Percentiles rank a stretch among this genome's conserved stretches.
Evolutionary conservation across 2,888 invertebrate genomes (phyloP).

Genomic region (Margaritifera margaritifera): DNA sequence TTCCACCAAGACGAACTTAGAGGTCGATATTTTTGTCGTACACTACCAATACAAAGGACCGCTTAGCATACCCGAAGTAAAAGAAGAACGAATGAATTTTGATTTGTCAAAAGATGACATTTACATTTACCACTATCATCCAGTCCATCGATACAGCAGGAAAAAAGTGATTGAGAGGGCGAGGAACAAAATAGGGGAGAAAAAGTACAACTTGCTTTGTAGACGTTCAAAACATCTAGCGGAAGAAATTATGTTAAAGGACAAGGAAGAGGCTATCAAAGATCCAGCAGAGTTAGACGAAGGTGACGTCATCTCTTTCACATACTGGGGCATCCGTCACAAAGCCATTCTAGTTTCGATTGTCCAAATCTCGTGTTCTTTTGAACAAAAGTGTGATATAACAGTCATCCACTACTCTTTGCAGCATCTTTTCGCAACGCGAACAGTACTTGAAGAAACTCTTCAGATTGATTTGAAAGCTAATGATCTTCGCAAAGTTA

Average conservation of each 20-base stretch:
- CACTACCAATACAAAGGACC: conserved; percentile 5
- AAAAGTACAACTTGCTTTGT: conserved; percentile 6
- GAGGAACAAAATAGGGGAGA: conserved; percentile 12
- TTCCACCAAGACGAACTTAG: not conserved
- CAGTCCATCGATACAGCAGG: conserved; percentile 7
- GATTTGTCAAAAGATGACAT: conserved; percentile 19
- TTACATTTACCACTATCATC: conserved; percentile 19
- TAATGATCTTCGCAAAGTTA: conserved; percentile 7
- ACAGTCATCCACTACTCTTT: conserved; percentile 20
- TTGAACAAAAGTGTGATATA: not conserved
- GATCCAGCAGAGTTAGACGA: conserved; percentile 5
- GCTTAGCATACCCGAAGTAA: conserved; percentile 3
- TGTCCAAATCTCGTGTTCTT: not conserved
- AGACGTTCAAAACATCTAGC: conserved; percentile 15
- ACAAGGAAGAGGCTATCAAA: conserved; percentile 4
- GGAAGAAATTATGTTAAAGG: conserved; percentile 11
- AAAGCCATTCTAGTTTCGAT: conserved; percentile 18
- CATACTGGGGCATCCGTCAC: conserved; percentile 19
- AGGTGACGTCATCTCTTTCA: conserved; percentile 16
- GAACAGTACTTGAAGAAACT: conserved; percentile 14
- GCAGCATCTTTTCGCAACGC: conserved; percentile 3
- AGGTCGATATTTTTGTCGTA: conserved; percentile 8
- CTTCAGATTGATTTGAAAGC: conserved; percentile 7
- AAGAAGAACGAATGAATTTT: conserved; percentile 16
- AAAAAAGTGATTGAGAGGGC: conserved; percentile 19